These are phyloP conservation scores for Hyperoplus lanceolatus DNA, from an alignment of 2,797 vertebrate genomes.

Conservation along the genomic window DNA sequence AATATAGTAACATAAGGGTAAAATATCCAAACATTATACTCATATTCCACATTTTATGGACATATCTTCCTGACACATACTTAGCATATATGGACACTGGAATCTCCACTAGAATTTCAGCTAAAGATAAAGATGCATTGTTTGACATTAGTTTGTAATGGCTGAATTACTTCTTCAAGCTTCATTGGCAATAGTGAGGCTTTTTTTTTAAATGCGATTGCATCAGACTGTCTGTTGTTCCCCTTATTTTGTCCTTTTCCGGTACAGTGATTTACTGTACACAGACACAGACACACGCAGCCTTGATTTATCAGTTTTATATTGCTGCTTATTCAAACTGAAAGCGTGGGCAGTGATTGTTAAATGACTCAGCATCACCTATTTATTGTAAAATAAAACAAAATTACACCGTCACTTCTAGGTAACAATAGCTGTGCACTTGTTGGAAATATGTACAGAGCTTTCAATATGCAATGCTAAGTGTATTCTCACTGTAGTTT, in stretches of 20 bases:
- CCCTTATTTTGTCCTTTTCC: background rate
- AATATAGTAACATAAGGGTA: no score
- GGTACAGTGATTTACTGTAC: background rate
- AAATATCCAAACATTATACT: background rate
- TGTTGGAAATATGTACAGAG: constrained; percentile 26
- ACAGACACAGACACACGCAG: rapidly evolving
- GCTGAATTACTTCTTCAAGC: background rate
- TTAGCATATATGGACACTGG: background rate
- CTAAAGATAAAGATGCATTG: background rate
- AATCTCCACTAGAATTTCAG: background rate
- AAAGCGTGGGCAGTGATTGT: constrained; percentile 4
- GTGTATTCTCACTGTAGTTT: background rate
- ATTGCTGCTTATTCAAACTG: constrained; percentile 8
- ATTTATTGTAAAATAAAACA: constrained; percentile 25
- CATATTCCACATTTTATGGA: background rate
- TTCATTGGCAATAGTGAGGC: background rate
- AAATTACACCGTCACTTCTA: constrained; percentile 34
- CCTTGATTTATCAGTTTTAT: constrained; percentile 31
- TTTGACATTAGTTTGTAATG: background rate
- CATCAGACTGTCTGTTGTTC: background rate
- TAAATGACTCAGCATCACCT: constrained; percentile 51
- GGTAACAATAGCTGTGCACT: constrained; percentile 13
- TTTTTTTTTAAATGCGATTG: background rate
- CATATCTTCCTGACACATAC: background rate
- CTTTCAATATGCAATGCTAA: background rate